These are phyloP conservation scores for Lepidochrysops patricia DNA, from an alignment of 2,888 invertebrate genomes.

Conservation along the genomic window DNA sequence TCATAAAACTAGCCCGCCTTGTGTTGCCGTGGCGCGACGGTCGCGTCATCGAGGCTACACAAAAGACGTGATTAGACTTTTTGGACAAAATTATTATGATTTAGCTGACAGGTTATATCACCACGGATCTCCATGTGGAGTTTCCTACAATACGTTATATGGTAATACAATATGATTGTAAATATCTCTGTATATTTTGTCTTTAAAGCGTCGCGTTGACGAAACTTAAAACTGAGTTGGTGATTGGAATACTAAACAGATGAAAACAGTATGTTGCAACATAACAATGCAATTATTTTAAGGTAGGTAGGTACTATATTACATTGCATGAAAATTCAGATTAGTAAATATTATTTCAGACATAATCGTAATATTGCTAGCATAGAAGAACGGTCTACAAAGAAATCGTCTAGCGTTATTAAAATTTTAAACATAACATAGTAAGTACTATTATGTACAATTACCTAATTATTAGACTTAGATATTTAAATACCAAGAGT, in stretches of 20 bases:
- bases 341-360: too few species aligned
- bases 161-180: neutral
- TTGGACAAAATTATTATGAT: conserved; percentile 29
- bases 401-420: too few species aligned
- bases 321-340: neutral
- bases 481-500: too few species aligned
- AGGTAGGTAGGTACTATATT: too few species aligned
- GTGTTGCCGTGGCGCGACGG: neutral
- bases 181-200: neutral
- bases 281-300: neutral
- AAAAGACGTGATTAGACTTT: conserved; percentile 44
- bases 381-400: too few species aligned
- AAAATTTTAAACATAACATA: too few species aligned
- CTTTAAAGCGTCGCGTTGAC: neutral
- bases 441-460: too few species aligned
- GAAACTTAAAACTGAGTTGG: neutral
- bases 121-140: neutral
- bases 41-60: conserved; percentile 46
- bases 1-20: too few species aligned
- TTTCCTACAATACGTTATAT: neutral
- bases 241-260: neutral
- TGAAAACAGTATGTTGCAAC: neutral
- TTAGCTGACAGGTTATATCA: neutral
- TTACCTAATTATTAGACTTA: too few species aligned
- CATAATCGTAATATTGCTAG: too few species aligned